Base-by-base conservation (phyloP, 1,140 invertebrate genomes). In the Hypothenemus hampei region DNA sequence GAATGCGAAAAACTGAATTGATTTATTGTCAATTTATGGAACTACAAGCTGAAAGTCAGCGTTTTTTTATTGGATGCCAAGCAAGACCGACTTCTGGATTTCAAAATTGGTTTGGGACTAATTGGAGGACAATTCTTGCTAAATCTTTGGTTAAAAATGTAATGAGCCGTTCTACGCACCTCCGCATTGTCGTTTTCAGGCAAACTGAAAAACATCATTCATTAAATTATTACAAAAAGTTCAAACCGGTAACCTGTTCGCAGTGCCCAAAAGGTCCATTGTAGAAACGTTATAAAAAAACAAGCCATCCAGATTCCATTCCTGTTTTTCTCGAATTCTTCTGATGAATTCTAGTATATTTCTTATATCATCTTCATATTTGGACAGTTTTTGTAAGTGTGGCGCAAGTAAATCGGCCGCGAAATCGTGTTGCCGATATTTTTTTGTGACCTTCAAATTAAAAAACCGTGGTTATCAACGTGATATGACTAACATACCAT, bases 391-490 rank as follows among this genome's bases (percentile, higher is more conserved):
- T 56, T 66, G 59, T 26, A 63, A 61, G 59, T 59, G 60, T 51
- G 62, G 60, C 37, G 45, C 51, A 37, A 61, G 41, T 48, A 66
- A 57, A 46, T 66, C 58, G 43, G 46, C 54, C 24, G 59, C 49
- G 40, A 64, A 36, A 54, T 62, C 60, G 41, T 62, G 55, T 51
- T 65, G 61, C 51, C 60, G 50, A 49, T 67, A 67, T 44, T 57
- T 66, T 59, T 63, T 62, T 64, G 67, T 68, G 44, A 68, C 64
- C 66, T 68, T 49, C 33, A 57, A 47, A 54, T 56, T 60, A 62
- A 62, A 56, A 47, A 29, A 20, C 18, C 33, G 22, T 56, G 22
- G 23, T 56, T 15, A 31, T 52, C 2, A 16, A 11, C 16, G 11
- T 37, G 18, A 16, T 29, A 24, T 51, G 20, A 41, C 19, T 7